These are phyloP conservation scores for Dermochelys coriacea DNA, from an alignment of 2,797 vertebrate species.

Conservation along the genomic window DNA sequence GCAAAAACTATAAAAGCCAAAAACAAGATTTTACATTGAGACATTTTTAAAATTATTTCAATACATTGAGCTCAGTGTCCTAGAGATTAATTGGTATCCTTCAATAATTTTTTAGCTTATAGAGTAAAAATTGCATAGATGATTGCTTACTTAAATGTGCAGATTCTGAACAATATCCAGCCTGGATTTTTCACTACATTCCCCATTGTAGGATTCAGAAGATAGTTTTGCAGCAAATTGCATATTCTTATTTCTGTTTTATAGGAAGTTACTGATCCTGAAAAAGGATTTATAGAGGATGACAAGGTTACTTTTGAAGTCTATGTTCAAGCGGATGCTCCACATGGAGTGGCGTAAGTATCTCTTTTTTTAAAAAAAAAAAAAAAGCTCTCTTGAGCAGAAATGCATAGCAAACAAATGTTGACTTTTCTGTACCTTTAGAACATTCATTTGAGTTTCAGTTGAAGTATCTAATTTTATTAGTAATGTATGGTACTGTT, in stretches of 20 bases:
- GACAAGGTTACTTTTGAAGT: slow-evolving; percentile 99
- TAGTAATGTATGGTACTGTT: not conserved
- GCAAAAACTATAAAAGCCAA: not conserved
- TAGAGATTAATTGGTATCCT: not conserved
- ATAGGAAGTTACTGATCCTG: slow-evolving; percentile 98
- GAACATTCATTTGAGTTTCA: not conserved
- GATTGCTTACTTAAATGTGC: not conserved
- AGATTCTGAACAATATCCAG: not conserved
- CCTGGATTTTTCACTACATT: not conserved
- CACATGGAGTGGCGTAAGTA: slow-evolving; percentile 98
- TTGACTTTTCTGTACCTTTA: no score
- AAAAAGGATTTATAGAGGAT: slow-evolving; percentile 97
- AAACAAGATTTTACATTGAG: not conserved
- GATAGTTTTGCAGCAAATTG: not conserved
- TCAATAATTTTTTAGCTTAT: not conserved
- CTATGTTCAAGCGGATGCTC: slow-evolving; percentile 97
- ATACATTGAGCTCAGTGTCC: not conserved
- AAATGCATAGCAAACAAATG: not conserved
- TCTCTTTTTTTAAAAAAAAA: not conserved
- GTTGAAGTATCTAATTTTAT: not conserved
- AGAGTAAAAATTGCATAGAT: not conserved
- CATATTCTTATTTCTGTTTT: slow-evolving; percentile 28
- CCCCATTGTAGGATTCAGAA: not conserved
- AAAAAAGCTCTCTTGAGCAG: not conserved
- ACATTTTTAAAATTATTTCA: not conserved